Evolutionary conservation across 2,888 invertebrate genomes (phyloP).

Genomic region (Eutolmus rufibarbis): DNA sequence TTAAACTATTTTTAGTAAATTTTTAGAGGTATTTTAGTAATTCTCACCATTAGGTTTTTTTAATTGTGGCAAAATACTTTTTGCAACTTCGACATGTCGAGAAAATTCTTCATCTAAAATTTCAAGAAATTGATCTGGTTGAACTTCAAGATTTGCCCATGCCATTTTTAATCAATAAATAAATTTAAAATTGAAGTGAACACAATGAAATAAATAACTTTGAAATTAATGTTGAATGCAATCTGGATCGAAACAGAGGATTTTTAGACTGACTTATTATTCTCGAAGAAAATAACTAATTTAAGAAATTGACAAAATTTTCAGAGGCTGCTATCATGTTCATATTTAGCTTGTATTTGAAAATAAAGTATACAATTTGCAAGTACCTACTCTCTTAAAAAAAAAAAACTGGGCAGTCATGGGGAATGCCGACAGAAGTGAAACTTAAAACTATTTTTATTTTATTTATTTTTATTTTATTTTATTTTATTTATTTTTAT

Average conservation of each 20-base stretch:
- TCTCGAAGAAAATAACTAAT: neutral
- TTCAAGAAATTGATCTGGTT: constrained; percentile 42
- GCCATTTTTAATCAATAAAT: constrained; percentile 40
- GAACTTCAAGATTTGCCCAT: constrained; percentile 47
- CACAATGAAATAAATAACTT: constrained; percentile 34
- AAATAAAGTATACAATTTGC: neutral
- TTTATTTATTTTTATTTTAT: no score
- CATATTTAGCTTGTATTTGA: neutral
- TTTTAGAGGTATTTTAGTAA: no score
- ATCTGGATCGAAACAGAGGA: neutral
- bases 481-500: no score
- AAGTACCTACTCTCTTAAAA: neutral
- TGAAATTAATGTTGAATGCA: neutral
- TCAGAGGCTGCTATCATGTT: neutral
- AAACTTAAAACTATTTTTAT: no score
- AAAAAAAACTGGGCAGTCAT: no score
- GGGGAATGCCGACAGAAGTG: no score
- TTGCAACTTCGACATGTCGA: constrained; percentile 63
- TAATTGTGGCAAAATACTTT: constrained; percentile 61
- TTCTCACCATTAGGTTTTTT: constrained; percentile 55
- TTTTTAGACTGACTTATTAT: neutral
- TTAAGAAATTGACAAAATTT: neutral
- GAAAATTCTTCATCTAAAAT: constrained; percentile 66
- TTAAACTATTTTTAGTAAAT: neutral
- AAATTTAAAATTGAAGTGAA: neutral